Evolutionary conservation across 2,888 invertebrate species (phyloP), one percentile per base, ranked within the genome.

Genomic region (Atrina japonica): DNA sequence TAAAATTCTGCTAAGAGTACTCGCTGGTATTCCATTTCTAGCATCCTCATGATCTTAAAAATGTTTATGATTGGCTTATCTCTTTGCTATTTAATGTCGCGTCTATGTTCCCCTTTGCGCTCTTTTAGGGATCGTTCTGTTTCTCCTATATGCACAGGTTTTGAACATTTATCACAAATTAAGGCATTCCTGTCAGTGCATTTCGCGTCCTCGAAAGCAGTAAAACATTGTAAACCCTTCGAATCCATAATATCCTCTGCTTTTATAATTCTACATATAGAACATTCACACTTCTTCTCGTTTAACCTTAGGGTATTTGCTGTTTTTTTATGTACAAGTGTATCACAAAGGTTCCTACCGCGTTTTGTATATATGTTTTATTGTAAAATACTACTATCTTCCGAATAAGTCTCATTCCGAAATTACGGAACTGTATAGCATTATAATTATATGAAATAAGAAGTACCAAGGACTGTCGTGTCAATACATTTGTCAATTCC

Each of bases 51-150:
- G 58, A 14, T 25, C 43, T 16, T 25, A 40, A 6, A 58, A 58
- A 23, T 58, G 58, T 58, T n/a, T 58, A 58, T 58, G 5, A 58
- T 43, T n/a, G 41, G 43, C 25, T 43, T 35, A 35, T 35, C 35
- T 35, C 35, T 41, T 58, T 58, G 40, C n/a, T 58, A 40, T 18
- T 25, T 40, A n/a, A 58, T 25, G 18, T 58, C 58, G 6, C 58
- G 47, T 41, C 43, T 41, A 21, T 58, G 58, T 41, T 41, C 40
- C 6, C 25, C 23, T 21, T 16, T 16, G 18, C 47, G 16, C 27
- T 61, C 61, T 21, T 49, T 61, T 16, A 61, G n/a, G 11, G 49
- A 35, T 18, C 50, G 29, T 27, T 47, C 50, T 7, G 61, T 61
- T 30, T 61, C 61, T 30, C 61, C 35, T 35, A 35, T 11, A 35